A percentile compares a stretch with the other conserved stretches of the same genome.
Conservation (phyloP, 2,888 invertebrate species). For the Leptopilina drosophilae region DNA sequence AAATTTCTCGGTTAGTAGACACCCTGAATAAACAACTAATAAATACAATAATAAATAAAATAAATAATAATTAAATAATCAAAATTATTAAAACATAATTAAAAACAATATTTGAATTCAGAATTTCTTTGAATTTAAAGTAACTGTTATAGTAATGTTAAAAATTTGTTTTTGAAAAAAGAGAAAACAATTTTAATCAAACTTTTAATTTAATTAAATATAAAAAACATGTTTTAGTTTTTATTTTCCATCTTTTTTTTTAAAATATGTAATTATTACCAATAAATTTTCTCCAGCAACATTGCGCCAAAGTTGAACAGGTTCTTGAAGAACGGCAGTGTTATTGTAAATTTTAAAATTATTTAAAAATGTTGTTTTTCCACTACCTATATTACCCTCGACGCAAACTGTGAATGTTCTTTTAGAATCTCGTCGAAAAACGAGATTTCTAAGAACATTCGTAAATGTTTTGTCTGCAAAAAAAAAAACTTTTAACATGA, state of each 20-base stretch:
- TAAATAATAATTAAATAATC: too few relatives aligned
- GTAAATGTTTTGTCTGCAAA: neutral
- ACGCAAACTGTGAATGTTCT: conserved; percentile 89
- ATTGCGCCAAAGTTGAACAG: conserved; percentile 91
- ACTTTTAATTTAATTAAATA: neutral
- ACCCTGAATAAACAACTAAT: too few relatives aligned
- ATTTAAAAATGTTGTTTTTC: conserved; percentile 92
- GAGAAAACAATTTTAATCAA: neutral
- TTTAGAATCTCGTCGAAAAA: conserved; percentile 54
- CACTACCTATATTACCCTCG: conserved; percentile 94
- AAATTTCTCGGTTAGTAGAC: too few relatives aligned
- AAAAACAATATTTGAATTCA: too few relatives aligned
- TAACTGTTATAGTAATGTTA: too few relatives aligned
- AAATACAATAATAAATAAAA: too few relatives aligned
- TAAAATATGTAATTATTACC: conserved; percentile 68
- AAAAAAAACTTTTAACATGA: too few relatives aligned
- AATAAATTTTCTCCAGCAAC: conserved; percentile 88
- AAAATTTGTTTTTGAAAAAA: too few relatives aligned
- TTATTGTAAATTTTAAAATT: conserved; percentile 87
- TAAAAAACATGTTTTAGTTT: conserved; percentile 24
- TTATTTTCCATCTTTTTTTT: too few relatives aligned
- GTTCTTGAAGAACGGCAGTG: conserved; percentile 84
- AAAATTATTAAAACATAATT: too few relatives aligned
- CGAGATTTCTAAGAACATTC: conserved; percentile 2
- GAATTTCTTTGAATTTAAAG: too few relatives aligned